These are phyloP conservation scores for Planiliza haematocheilus DNA, from an alignment of 2,113 vertebrate genomes.

Conservation along the genomic window DNA sequence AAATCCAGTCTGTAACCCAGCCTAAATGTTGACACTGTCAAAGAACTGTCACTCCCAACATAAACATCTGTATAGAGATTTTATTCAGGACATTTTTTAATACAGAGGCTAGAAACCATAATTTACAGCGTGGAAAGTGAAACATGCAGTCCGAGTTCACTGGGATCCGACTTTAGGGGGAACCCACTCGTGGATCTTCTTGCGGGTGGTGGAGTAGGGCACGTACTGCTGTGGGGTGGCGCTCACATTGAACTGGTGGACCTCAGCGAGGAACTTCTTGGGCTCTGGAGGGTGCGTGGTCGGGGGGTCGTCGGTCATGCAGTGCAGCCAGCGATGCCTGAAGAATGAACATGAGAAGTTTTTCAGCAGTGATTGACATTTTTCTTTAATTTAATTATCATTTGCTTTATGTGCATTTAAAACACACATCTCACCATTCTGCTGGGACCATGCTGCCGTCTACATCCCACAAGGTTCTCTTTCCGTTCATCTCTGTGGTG, in stretches of 20 bases:
- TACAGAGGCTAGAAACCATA: conserved; percentile 46
- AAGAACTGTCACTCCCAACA: background rate
- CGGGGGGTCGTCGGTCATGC: conserved; percentile 92
- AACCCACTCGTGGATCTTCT: conserved; percentile 97
- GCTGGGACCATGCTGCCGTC: conserved; percentile 98
- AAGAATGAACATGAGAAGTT: background rate
- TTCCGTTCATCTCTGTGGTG: conserved; percentile 94
- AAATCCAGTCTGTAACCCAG: no score
- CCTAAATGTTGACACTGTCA: no score
- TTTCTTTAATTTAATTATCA: background rate
- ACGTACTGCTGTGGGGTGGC: conserved; percentile 89
- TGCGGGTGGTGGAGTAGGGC: conserved; percentile 93
- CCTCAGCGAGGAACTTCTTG: conserved; percentile 92
- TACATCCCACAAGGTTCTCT: conserved; percentile 90
- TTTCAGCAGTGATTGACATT: no score
- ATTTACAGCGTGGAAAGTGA: conserved; percentile 60
- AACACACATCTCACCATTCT: conserved; percentile 87
- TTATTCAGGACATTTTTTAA: conserved; percentile 63
- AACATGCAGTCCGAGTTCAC: conserved; percentile 48
- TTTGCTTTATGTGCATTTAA: background rate
- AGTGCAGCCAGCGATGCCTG: conserved; percentile 98
- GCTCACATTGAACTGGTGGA: conserved; percentile 92
- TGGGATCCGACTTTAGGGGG: conserved; percentile 79
- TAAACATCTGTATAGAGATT: conserved; percentile 57
- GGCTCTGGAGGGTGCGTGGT: conserved; percentile 89